These are phyloP conservation scores for Aphyosemion australe DNA, from an alignment of 2,113 vertebrate species.

Conservation along the genomic window DNA sequence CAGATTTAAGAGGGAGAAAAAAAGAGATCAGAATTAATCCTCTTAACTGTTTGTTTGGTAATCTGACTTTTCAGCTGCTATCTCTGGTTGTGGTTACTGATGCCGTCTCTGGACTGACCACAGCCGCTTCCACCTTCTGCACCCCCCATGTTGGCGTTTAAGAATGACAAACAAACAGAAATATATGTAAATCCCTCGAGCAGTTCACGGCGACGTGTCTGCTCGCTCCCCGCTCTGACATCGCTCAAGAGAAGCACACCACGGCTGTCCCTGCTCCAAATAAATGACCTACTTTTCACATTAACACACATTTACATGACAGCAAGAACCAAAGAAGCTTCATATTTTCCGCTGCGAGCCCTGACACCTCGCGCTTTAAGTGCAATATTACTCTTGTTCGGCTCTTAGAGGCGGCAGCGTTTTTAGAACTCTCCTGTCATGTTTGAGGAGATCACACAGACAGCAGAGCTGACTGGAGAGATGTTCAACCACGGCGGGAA, in stretches of 20 bases:
- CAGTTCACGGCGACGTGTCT: slow-evolving; percentile 59
- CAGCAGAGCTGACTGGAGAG: slow-evolving; percentile 19
- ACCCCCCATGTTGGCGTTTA: slow-evolving; percentile 30
- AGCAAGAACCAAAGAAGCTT: slow-evolving; percentile 53
- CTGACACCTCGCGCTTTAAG: slow-evolving; percentile 34
- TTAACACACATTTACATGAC: slow-evolving; percentile 76
- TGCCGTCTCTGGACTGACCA: slow-evolving; percentile 63
- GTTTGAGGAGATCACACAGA: slow-evolving; percentile 28
- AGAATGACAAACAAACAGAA: slow-evolving; percentile 42
- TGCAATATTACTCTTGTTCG: slow-evolving; percentile 40
- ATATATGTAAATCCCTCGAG: slow-evolving; percentile 49
- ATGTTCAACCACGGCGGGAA: slow-evolving; percentile 25
- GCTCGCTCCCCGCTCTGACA: slow-evolving; percentile 63
- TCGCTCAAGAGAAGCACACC: slow-evolving; percentile 59
- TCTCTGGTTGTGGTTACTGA: slow-evolving; percentile 70
- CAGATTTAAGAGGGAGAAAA: slow-evolving; percentile 67
- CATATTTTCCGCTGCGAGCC: slow-evolving; percentile 33
- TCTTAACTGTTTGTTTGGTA: slow-evolving; percentile 76
- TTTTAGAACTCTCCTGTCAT: slow-evolving; percentile 33
- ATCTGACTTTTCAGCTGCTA: slow-evolving; percentile 75
- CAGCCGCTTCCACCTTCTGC: slow-evolving; percentile 59
- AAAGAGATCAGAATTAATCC: slow-evolving; percentile 72
- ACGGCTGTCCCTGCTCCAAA: slow-evolving; percentile 73
- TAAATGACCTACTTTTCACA: slow-evolving; percentile 80
- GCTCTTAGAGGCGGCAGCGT: slow-evolving; percentile 60